Conservation (phyloP, 2,888 invertebrate species). For the Pantelozetes paolii region DNA sequence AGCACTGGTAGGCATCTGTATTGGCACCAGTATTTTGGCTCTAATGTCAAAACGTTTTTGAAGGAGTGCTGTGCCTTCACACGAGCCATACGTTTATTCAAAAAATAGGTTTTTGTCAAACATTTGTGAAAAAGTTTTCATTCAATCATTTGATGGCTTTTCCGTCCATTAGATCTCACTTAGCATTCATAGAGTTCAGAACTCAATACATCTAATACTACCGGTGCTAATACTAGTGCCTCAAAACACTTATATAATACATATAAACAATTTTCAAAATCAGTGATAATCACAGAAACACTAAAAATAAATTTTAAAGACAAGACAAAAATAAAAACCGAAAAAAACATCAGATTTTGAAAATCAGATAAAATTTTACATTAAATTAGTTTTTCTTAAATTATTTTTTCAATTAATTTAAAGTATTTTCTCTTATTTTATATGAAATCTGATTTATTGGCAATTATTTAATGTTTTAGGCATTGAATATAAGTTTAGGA, state of each 20-base stretch:
- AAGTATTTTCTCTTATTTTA: no score
- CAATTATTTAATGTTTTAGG: no score
- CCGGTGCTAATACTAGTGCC: neutral
- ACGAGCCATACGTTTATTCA: neutral
- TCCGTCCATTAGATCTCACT: neutral
- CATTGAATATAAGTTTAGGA: no score
- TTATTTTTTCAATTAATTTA: no score
- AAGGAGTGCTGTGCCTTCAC: neutral
- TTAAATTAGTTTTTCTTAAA: neutral
- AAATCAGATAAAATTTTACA: neutral
- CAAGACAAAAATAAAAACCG: neutral
- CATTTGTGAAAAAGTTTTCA: neutral
- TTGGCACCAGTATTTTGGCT: conserved; percentile 12
- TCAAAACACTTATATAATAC: neutral
- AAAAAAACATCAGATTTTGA: neutral
- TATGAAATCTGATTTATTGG: no score
- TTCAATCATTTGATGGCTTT: neutral
- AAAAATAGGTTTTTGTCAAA: neutral
- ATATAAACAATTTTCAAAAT: neutral
- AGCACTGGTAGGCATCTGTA: neutral
- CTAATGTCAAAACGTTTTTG: neutral
- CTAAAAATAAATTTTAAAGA: neutral
- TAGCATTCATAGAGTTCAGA: no score
- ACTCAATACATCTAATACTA: neutral
- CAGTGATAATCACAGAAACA: neutral